A percentile compares a stretch with the other conserved stretches of the same genome.
Evolutionary conservation across 2,113 vertebrate genomes (phyloP).

Genomic region (Tauraco erythrolophus): DNA sequence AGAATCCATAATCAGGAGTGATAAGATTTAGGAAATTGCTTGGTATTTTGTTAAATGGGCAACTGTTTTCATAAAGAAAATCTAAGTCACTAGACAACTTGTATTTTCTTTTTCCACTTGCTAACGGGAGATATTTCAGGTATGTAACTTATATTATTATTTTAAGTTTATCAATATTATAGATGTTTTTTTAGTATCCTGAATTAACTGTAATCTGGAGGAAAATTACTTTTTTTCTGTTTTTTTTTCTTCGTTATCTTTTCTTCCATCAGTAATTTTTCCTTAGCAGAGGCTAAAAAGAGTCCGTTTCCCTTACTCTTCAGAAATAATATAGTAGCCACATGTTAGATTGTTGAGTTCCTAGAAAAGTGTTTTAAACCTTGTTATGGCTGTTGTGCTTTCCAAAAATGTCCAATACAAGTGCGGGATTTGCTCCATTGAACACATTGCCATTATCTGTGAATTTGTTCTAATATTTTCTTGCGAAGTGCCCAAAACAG

Average conservation of each 20-base stretch:
- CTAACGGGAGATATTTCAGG: not conserved
- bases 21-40: no score
- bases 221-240: not conserved
- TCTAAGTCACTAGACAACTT: no score
- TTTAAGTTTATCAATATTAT: not conserved
- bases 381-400: not conserved
- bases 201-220: accelerated
- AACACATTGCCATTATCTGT: not conserved
- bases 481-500: not conserved
- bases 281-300: not conserved
- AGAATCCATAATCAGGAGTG: no score
- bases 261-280: not conserved
- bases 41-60: no score
- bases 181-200: not conserved
- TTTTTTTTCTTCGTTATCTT: not conserved
- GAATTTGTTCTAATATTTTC: not conserved
- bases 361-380: not conserved
- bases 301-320: not conserved
- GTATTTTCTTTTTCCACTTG: not conserved
- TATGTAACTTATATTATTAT: not conserved
- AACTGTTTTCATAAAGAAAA: no score
- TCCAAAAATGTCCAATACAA: not conserved
- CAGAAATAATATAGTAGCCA: not conserved
- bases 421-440: not conserved
- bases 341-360: not conserved